Percentiles rank a stretch among this genome's conserved stretches.
Evolutionary conservation across 1,140 invertebrate genomes (phyloP).

Genomic region (Amyelois transitella): DNA sequence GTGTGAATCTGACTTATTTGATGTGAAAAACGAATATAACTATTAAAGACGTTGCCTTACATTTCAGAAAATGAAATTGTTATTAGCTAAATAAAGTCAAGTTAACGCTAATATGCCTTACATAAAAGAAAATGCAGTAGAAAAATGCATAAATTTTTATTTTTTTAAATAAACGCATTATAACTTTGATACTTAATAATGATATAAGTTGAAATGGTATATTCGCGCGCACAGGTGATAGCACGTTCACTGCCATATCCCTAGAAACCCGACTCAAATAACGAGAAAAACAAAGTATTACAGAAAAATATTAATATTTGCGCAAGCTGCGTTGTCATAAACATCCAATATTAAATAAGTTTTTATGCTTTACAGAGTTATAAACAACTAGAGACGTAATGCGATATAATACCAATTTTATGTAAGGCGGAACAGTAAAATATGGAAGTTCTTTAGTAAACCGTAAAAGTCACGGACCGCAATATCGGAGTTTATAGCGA

Average conservation of each 20-base stretch:
- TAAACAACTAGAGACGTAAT: slow-evolving; percentile 10
- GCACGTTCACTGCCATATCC: neutral
- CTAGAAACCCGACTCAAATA: neutral
- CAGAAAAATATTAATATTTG: neutral
- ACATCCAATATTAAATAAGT: slow-evolving; percentile 1
- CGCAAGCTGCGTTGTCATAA: neutral
- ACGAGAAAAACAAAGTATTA: neutral
- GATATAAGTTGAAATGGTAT: too few relatives aligned
- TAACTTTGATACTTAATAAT: too few relatives aligned
- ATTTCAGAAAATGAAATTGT: too few relatives aligned
- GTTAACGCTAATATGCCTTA: too few relatives aligned
- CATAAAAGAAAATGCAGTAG: too few relatives aligned
- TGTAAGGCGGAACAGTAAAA: slow-evolving; percentile 14
- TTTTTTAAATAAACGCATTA: too few relatives aligned
- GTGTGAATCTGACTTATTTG: too few relatives aligned
- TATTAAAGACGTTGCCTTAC: too few relatives aligned
- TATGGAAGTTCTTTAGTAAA: slow-evolving; percentile 18
- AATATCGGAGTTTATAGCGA: slow-evolving; percentile 21
- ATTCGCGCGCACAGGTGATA: neutral
- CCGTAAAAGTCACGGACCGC: slow-evolving; percentile 16
- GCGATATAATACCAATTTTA: slow-evolving; percentile 1
- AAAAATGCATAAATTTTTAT: too few relatives aligned
- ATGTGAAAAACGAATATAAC: too few relatives aligned
- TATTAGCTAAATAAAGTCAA: too few relatives aligned
- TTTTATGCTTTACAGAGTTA: slow-evolving; percentile 5